These are phyloP conservation scores for Pheucticus melanocephalus DNA, from an alignment of 2,113 vertebrate species.

Conservation along the genomic window DNA sequence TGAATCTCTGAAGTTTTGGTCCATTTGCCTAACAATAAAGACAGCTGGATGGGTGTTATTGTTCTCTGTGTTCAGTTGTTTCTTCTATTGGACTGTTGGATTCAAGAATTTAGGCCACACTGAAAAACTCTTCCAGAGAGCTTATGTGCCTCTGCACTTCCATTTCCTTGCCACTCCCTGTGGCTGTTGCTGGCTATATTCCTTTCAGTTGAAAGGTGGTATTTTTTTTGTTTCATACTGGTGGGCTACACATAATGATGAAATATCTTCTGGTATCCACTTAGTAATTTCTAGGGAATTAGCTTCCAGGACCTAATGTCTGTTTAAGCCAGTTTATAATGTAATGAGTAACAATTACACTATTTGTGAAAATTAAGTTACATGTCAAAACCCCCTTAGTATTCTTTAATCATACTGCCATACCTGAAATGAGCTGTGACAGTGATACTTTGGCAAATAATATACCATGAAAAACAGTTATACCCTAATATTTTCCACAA, in stretches of 20 bases:
- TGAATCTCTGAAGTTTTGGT: not conserved
- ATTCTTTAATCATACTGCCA: not conserved
- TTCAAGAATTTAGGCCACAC: not conserved
- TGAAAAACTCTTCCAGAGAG: not conserved
- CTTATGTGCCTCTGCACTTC: not conserved
- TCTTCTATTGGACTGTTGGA: not conserved
- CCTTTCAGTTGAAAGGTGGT: not conserved
- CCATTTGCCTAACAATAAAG: not conserved
- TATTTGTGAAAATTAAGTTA: slow-evolving; percentile 8
- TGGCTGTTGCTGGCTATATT: not conserved
- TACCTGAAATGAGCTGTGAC: slow-evolving; percentile 39
- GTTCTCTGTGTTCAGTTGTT: not conserved
- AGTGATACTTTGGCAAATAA: slow-evolving; percentile 51
- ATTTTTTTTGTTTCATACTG: not conserved
- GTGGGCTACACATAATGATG: not conserved
- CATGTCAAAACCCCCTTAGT: not conserved
- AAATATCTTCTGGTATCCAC: not conserved
- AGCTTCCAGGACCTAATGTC: not conserved
- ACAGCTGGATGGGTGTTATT: rapidly evolving
- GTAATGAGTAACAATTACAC: not conserved
- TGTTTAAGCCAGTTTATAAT: not conserved
- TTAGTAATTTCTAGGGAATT: not conserved
- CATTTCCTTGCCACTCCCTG: not conserved
- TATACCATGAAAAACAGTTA: slow-evolving; percentile 18
- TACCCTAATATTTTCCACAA: slow-evolving; percentile 47